phyloP scores from a whole-genome alignment of 2,113 vertebrate species.

The Eurypyga helias region DNA sequence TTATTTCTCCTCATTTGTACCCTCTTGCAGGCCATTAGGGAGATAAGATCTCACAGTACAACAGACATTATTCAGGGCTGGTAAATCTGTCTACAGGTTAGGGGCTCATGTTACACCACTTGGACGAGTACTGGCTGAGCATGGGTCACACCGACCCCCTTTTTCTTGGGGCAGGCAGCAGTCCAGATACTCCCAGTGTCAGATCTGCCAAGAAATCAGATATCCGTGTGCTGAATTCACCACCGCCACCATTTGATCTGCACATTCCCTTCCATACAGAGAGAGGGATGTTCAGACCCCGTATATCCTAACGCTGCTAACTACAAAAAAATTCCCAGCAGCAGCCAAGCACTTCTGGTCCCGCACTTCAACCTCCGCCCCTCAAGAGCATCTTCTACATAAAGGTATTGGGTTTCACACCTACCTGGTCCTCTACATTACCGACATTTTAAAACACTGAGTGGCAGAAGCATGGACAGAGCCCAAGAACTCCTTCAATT shows the following conservation, averaged over 20 bases:
- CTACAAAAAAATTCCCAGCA: neutral
- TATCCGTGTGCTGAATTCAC: conserved; percentile 57
- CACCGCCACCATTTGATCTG: neutral
- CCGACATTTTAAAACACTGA: rapidly evolving
- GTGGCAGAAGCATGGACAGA: neutral
- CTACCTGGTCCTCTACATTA: neutral
- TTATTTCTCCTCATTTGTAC: conserved; percentile 43
- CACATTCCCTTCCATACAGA: conserved; percentile 47
- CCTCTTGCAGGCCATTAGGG: conserved; percentile 46
- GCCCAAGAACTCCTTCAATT: neutral
- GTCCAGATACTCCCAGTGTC: conserved; percentile 48
- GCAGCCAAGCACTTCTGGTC: neutral
- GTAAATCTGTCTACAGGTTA: conserved; percentile 65
- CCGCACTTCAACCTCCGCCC: neutral
- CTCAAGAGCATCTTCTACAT: neutral
- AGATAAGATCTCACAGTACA: conserved; percentile 58
- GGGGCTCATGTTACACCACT: conserved; percentile 2
- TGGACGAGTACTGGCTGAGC: conserved; percentile 1
- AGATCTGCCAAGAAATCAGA: conserved; percentile 64
- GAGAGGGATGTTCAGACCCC: neutral
- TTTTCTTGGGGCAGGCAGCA: conserved; percentile 39
- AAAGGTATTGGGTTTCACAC: neutral
- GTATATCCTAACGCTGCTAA: neutral
- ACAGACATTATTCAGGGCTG: conserved; percentile 68
- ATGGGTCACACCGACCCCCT: conserved; percentile 52